A percentile compares a stretch with the other conserved stretches of the same genome.
Evolutionary conservation across 2,113 vertebrate genomes (phyloP).

Genomic region (Lipophrys pholis): DNA sequence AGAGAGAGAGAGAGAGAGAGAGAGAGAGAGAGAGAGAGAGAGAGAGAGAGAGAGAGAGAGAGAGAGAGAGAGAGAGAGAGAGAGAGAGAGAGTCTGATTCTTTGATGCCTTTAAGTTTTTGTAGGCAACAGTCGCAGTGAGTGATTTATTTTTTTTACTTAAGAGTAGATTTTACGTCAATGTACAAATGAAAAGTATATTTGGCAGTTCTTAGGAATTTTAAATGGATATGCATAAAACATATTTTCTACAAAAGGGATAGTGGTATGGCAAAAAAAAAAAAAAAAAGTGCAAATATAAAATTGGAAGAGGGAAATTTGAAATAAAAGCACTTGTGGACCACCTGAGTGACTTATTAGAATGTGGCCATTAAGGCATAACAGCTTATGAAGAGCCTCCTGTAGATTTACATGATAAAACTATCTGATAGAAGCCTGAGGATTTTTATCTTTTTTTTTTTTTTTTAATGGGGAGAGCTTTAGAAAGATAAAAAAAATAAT

Average conservation of each 20-base stretch:
- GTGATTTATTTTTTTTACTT: neutral
- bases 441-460: conserved; percentile 27
- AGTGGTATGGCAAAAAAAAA: neutral
- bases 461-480: neutral
- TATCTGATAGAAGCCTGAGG: conserved; percentile 53
- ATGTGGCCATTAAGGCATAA: conserved; percentile 60
- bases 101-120: conserved; percentile 87
- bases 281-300: neutral
- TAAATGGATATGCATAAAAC: too few relatives aligned
- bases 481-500: too few relatives aligned
- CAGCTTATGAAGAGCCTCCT: conserved; percentile 71
- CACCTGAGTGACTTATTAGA: conserved; percentile 49
- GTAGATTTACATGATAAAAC: conserved; percentile 71
- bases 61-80: neutral
- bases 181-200: neutral
- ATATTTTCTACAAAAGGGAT: too few relatives aligned
- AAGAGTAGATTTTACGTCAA: neutral
- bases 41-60: too few relatives aligned
- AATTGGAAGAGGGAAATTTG: conserved; percentile 8
- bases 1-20: too few relatives aligned
- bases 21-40: too few relatives aligned
- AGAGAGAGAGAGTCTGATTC: conserved; percentile 39
- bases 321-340: conserved; percentile 24
- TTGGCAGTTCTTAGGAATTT: neutral
- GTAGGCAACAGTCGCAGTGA: conserved; percentile 75